Percentiles rank a stretch among this genome's conserved stretches.
phyloP scores from a whole-genome alignment of 2,113 vertebrate genomes.

The Synodontis membranacea region DNA sequence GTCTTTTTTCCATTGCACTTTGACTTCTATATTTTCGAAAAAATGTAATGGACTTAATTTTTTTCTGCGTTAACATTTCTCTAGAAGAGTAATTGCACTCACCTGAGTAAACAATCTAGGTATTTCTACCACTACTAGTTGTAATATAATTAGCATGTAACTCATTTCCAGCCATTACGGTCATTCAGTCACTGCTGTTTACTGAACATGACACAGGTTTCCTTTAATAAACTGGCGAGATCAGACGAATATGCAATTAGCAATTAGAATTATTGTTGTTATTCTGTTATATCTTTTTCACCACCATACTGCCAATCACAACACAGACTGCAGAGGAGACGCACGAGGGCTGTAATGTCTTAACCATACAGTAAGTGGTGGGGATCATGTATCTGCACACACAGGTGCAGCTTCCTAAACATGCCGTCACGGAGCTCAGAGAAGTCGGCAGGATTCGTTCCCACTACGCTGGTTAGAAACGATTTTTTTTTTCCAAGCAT shows the following conservation, averaged over 20 bases:
- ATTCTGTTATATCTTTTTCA: not conserved
- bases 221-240: not conserved
- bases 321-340: not conserved
- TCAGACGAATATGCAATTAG: not conserved
- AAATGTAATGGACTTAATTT: not conserved
- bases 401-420: constrained; percentile 38
- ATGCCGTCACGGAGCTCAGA: constrained; percentile 1
- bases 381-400: constrained; percentile 32
- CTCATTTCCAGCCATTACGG: not conserved
- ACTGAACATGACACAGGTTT: not conserved
- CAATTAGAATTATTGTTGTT: not conserved
- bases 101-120: not conserved
- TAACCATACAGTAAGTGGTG: constrained; percentile 36
- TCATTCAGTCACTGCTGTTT: not conserved
- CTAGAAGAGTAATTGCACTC: not conserved
- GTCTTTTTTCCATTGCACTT: not conserved
- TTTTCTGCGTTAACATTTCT: not conserved
- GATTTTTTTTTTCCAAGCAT: not conserved
- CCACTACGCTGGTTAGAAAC: not conserved
- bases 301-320: constrained; percentile 6
- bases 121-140: not conserved
- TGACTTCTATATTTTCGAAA: not conserved
- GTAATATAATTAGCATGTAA: not conserved
- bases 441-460: constrained; percentile 18
- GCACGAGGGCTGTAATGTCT: constrained; percentile 32